Evolutionary conservation across 2,113 vertebrate genomes (phyloP), one percentile per base, ranked within the genome.

Genomic region (Dissostichus mawsoni): DNA sequence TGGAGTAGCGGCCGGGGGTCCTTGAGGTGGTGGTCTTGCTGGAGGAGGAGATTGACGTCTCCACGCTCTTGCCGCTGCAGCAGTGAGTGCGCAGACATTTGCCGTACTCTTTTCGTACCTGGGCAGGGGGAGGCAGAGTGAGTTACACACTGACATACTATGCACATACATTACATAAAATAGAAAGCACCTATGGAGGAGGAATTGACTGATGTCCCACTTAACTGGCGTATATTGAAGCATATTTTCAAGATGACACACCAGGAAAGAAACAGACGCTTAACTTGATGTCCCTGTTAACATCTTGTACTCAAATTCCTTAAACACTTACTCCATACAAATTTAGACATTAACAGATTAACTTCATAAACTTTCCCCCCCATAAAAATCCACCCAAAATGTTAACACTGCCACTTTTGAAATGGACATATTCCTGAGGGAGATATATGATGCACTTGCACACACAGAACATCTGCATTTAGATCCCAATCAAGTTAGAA

Each of bases 21-120:
- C 98, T 93, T 17, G 97, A 97, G 77, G 96, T 97, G 90, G 97
- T 98, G 90, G 97, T 97, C 95, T 99, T 99, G 89, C 96, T 97
- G 93, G 98, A 99, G 87, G 97, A 97, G 91, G 97, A 97, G 1
- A 99, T 96, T 57, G 98, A 98, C 36, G 97, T 99, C 87, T 99
- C 98, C 87, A 98, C 98, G 85, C 97, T 99, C 94, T 98, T 99
- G 70, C 97, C 96, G 82, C 98, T 99, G 94, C 98, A 99, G 91
- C 98, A 99, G 80, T 99, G 97, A 0, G 97, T 98, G 25, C 97
- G 96, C 83, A 99, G 95, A 81, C 98, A 99, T 94, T 98, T 98
- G 66, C 98, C 98, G 5, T 99, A 99, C 87, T 99, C 98, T 92
- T 99, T 99, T n/a, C 98, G 96, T 79, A 99, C 98, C 98, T 99